Evolutionary conservation across 2,113 vertebrate genomes (phyloP), one percentile per base, ranked within the genome.

Genomic region (Myotis yumanensis): DNA sequence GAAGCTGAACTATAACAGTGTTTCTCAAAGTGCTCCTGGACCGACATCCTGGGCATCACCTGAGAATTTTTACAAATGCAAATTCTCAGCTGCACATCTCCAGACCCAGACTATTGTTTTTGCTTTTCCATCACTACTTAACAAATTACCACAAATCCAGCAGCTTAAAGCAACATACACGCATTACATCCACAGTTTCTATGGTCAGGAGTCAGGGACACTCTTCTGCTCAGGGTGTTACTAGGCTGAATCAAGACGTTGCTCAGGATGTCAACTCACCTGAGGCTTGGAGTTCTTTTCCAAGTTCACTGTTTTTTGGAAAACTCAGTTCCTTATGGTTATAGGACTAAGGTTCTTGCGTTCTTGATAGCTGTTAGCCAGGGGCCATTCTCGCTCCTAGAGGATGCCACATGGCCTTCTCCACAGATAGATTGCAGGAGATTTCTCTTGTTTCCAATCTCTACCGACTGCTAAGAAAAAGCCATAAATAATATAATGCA

Each of bases 381-480:
- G 76, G 37, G 3, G 16, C 15, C 62, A 77, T 57, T 88, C 43
- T 32, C 46, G 46, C 28, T 59, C 57, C 28, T 76, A 72, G 23
- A 94, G 28, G 20, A 20, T 84, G 16, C n/a, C 35, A n/a, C 0
- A 0, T 8, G 22, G 11, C 23, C 23, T 69, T 83, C 48, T 75
- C 32, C 12, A 37, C 30, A 32, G 8, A 20, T 28, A 73, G 32
- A 37, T 64, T 75, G 43, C 35, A 87, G 43, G 25, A 59, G 8
- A 28, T n/a, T 43, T 62, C n/a, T 89, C 64, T 20, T 54, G n/a
- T 75, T 96, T 91, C 43, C 32, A 89, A 43, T 48, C 68, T 92
- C 52, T 89, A 43, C 32, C 20, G 10, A 66, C 54, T 22, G 11
- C 71, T 84, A 54, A 88, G 30, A 94, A 6, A 15, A 79, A 89